Base-by-base conservation (phyloP, 2,113 vertebrate genomes). In the Mystacornis crossleyi region DNA sequence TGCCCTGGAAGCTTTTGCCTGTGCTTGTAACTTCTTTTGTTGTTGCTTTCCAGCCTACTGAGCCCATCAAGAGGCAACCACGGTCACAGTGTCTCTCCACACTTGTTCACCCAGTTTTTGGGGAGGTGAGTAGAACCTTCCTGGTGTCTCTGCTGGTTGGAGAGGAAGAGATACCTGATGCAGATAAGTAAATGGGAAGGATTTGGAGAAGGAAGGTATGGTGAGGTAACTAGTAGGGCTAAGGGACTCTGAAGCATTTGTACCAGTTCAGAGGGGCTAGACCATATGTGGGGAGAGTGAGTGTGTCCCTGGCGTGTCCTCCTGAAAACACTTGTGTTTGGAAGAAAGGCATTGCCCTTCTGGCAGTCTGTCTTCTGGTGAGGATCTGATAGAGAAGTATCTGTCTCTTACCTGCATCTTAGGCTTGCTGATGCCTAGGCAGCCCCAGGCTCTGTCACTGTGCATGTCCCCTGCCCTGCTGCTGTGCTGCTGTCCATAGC, bases 71-170 rank as follows among this genome's bases (percentile, higher is more conserved):
- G 97, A 98, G 99, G 85, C 99, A 99, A 72, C 99, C 99, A 8
- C 98, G 99, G 95, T 99, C 99, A 12, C 99, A 99, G 65, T 99
- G 99, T 95, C 98, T 99, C 93, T 99, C 99, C n/a, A 99, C 99
- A 1, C 98, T 99, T 89, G 99, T 99, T 91, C 99, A 98, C 31
- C 99, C 99, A 3, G 99, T 99, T 93, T 99, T 99, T 55, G 98
- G 98, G 98, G 99, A 99, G 99, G 99, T 99, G 98, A 98, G 93
- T 81, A 79, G 36, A 61, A 53, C 15, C 12, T 69, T 73, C 42
- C 50, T 72, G 48, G 19, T 73, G 51, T 60, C 57, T 81, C 34
- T 66, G 12, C 48, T 53, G 50, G 12, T 3, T 81, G 73, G n/a
- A 91, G 61, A n/a, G 53, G 29, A 80, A 73, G 38, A 42, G 24